phyloP scores from a whole-genome alignment of 1,140 invertebrate species.

The Drosophila baimaii region DNA sequence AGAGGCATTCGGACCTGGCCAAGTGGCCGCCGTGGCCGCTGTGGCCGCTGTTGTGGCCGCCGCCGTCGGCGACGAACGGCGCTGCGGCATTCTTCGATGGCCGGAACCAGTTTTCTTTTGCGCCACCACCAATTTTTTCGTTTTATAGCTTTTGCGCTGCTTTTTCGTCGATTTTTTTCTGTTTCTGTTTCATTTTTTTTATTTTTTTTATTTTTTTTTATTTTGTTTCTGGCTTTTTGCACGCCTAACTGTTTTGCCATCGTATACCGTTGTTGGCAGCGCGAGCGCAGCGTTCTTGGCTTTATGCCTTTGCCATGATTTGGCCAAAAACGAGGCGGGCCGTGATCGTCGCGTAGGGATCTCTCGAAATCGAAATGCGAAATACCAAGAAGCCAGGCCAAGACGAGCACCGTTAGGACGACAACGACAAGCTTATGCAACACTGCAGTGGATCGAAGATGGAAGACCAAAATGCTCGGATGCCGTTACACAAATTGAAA shows the following conservation, averaged over 20 bases:
- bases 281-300: conserved; percentile 57
- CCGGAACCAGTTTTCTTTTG: conserved; percentile 80
- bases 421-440: conserved; percentile 43
- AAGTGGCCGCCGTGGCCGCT: conserved; percentile 53
- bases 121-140: conserved; percentile 71
- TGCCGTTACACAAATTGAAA: conserved; percentile 62
- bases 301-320: conserved; percentile 29
- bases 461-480: conserved; percentile 13
- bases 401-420: conserved; percentile 34
- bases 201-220: neutral
- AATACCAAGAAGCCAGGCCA: neutral
- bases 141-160: conserved; percentile 58
- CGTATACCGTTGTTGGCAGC: conserved; percentile 67
- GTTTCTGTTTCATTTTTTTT: no score
- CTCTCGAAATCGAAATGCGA: conserved; percentile 10
- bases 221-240: conserved; percentile 62
- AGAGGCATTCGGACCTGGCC: conserved; percentile 55
- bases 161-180: conserved; percentile 52
- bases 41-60: no score
- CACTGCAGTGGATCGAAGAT: conserved; percentile 18
- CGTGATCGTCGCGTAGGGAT: conserved; percentile 26
- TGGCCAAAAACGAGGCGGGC: conserved; percentile 23
- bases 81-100: conserved; percentile 71
- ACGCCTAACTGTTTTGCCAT: conserved; percentile 75
- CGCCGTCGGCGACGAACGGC: conserved; percentile 17